phyloP scores from a whole-genome alignment of 2,113 vertebrate genomes.

The Ascaphus truei region DNA sequence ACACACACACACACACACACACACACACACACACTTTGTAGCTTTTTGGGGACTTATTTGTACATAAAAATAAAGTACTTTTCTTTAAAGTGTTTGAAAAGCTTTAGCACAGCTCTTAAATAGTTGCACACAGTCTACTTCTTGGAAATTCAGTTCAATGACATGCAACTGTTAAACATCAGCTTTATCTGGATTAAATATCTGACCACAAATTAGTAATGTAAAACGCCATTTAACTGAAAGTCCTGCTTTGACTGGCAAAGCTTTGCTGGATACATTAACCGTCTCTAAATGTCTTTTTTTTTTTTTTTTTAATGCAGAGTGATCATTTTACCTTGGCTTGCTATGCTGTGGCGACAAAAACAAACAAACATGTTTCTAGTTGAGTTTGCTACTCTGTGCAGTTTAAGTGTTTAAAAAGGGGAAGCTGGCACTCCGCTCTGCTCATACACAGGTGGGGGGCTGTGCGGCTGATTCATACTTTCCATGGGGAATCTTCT shows the following conservation, averaged over 20 bases:
- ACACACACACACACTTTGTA: too few relatives aligned
- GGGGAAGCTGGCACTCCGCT: background rate
- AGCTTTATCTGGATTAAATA: conserved; percentile 5
- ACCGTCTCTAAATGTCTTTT: background rate
- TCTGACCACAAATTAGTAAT: conserved; percentile 42
- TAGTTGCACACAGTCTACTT: conserved; percentile 6
- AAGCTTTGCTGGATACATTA: background rate
- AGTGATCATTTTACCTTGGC: background rate
- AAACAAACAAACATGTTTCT: background rate
- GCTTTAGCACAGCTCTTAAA: conserved; percentile 32
- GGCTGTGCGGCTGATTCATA: conserved; percentile 76
- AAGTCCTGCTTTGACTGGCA: background rate
- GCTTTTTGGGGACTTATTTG: too few relatives aligned
- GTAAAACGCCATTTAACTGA: background rate
- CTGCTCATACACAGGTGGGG: conserved; percentile 82
- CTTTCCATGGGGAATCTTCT: conserved; percentile 78
- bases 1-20: too few relatives aligned
- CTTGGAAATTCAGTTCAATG: conserved; percentile 39
- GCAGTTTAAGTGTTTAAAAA: background rate
- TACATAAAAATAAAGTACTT: too few relatives aligned
- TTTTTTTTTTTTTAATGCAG: too few relatives aligned
- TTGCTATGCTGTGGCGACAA: background rate
- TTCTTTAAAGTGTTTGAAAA: background rate
- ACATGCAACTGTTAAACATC: conserved; percentile 26
- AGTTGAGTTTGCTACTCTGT: conserved; percentile 33